These are phyloP conservation scores for Sinocyclocheilus grahami DNA, from an alignment of 2,113 vertebrate species.

Conservation along the genomic window DNA sequence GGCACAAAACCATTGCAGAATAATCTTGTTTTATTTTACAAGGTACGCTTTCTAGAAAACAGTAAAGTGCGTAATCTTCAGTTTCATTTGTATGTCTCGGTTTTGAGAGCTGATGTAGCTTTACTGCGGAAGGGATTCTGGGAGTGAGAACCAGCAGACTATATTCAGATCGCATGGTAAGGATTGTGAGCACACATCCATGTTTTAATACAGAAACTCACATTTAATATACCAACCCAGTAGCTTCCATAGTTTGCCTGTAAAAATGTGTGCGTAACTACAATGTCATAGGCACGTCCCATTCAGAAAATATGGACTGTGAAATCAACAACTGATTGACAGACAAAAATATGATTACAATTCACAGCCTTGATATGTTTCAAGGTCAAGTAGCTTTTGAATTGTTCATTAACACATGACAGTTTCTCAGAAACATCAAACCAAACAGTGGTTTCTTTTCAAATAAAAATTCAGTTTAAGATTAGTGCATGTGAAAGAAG, in stretches of 20 bases:
- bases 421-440: not conserved
- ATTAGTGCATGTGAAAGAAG: not conserved
- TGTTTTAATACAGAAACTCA: constrained; percentile 2
- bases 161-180: constrained; percentile 39
- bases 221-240: not conserved
- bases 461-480: not conserved
- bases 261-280: not conserved
- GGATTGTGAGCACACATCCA: not conserved
- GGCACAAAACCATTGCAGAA: not conserved
- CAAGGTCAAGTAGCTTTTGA: not conserved
- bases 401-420: not conserved
- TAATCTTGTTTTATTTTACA: constrained; percentile 59
- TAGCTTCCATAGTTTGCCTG: not conserved
- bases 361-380: not conserved
- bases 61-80: constrained; percentile 71
- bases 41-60: constrained; percentile 68
- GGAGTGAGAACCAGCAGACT: not conserved
- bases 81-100: constrained; percentile 39
- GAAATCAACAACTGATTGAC: not conserved
- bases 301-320: not conserved
- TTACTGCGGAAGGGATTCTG: not conserved
- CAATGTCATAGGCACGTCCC: not conserved
- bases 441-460: not conserved
- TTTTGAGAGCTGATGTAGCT: not conserved
- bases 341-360: not conserved